Evolutionary conservation across 2,113 vertebrate species (phyloP), one percentile per base, ranked within the genome.

Genomic region (Hirundichthys speculiger): DNA sequence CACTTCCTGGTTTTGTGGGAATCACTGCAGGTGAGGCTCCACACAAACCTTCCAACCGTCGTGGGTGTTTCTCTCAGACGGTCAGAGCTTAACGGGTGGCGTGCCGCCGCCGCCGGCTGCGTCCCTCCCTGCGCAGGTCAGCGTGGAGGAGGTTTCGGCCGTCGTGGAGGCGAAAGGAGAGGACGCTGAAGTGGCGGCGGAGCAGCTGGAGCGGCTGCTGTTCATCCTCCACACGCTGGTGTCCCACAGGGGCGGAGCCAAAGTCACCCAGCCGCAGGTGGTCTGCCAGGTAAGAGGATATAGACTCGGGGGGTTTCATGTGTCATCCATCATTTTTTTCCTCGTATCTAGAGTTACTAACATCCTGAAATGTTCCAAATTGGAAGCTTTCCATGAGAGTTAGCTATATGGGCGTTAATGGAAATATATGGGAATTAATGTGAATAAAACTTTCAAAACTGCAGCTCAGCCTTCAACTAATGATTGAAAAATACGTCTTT

Each of bases 121-220:
- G 4, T 63, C 7, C 0, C 2, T 2, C 3, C 22, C 12, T 58
- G 4, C 52, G 2, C 79, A 93, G 93, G 49, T 14, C 34, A 76
- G 38, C 15, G 67, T 88, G 15, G 70, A 20, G 11, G 82, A 93
- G 59, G 51, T 91, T 18, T 42, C 85, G 3, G 47, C 6, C 5
- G 24, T 72, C 2, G 8, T 86, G 16, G 77, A 89, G 25, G 69
- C 82, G 0, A 61, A 68, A 13, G 74, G 43, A 19, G 51, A 71
- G 8, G 89, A 91, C 8, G 64, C 70, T 18, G 55, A 5, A 1
- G 53, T 78, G 42, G 89, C 84, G 46, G 89, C 91, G 18, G 92
- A 96, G 64, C 96, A 98, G 77, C 88, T 98, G 38, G 92, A 95
- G 85, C 94, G 93, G 70, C 73, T 98, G 72, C 86, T 99, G 66